phyloP scores from a whole-genome alignment of 2,797 vertebrate genomes.

The Lepilemur septentrionalis region DNA sequence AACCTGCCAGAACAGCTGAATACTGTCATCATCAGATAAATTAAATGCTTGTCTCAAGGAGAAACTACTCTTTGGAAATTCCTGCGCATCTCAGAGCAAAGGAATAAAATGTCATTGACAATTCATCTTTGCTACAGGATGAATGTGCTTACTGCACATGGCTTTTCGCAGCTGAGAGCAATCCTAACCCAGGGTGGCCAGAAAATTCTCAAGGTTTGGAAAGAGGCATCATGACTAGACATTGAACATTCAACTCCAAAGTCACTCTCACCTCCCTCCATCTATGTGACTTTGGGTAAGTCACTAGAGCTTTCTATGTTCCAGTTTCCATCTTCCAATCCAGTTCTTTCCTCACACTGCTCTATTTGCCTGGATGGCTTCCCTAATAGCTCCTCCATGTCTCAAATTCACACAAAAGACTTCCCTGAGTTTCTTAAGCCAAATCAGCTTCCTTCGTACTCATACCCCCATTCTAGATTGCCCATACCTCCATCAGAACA shows the following conservation, averaged over 20 bases:
- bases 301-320: neutral
- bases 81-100: neutral
- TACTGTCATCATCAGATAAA: conserved; percentile 31
- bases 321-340: neutral
- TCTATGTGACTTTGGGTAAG: neutral
- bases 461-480: neutral
- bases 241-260: neutral
- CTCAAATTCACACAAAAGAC: neutral
- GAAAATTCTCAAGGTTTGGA: neutral
- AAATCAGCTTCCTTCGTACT: neutral
- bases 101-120: neutral
- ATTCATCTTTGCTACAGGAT: neutral
- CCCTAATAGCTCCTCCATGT: neutral
- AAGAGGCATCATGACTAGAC: neutral
- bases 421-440: neutral
- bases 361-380: neutral
- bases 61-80: conserved; percentile 40
- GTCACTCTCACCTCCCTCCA: neutral
- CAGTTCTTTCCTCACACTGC: neutral
- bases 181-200: neutral
- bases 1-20: conserved; percentile 48
- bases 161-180: neutral
- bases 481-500: neutral
- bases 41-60: conserved; percentile 30
- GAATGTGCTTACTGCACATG: neutral